Evolutionary conservation across 2,113 vertebrate species (phyloP), one percentile per base, ranked within the genome.

Genomic region (Cisticola juncidis): DNA sequence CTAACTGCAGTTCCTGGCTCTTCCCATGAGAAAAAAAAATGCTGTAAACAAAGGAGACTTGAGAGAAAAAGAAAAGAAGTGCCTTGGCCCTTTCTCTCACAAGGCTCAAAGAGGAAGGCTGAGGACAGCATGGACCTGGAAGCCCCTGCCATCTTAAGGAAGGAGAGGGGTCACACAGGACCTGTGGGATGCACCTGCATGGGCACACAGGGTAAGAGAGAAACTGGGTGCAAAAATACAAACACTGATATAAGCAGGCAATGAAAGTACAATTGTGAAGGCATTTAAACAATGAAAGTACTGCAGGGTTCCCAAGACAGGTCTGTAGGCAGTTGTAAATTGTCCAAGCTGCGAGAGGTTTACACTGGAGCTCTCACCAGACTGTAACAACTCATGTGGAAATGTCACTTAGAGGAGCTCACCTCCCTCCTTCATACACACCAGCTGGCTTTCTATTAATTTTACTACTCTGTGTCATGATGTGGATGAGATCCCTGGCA

Each of bases 201-300:
- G 20, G 23, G 9, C 54, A 54, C 1, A 2, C 90, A 81, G 29
- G 14, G 17, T 0, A 0, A 47, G 22, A 42, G 35, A 80, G 18
- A 31, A 90, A 70, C 20, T 28, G 22, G 16, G 19, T 35, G 14
- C 1, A 2, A 65, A 54, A 71, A 31, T 11, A 71, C 28, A 47
- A 95, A 65, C 6, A 45, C 7, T 23, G 12, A 38, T 38, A 22
- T 20, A 35, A 80, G 56, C 21, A 60, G 11, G 28, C 20, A 84
- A 26, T 31, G 29, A 33, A 83, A 88, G 12, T 9, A 72, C 24
- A 53, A 0, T 0, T 18, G 22, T n/a, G 68, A 83, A 90, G 22
- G 14, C 3, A 1, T 62, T 86, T 57, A 54, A 86, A 62, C 0
- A 2, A 35, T 26, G 3, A 3, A 29, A 64, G 35, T 44, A 65